phyloP scores from a whole-genome alignment of 2,888 invertebrate genomes.

The Eueremaeus valkanovi region DNA sequence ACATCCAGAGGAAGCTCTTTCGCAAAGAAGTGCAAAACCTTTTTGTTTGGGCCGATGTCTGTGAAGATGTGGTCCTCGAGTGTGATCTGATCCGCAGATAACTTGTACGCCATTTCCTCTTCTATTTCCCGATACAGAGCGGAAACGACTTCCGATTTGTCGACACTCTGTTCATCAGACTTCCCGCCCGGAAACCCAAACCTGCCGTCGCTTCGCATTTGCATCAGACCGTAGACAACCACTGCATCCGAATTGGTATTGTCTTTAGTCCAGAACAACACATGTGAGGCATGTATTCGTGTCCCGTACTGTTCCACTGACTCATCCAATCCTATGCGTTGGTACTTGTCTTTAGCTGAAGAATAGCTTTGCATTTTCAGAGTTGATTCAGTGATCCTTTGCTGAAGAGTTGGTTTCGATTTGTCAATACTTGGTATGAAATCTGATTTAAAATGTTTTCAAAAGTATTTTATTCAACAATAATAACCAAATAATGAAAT shows the following conservation, averaged over 20 bases:
- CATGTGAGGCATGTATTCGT: conserved; percentile 17
- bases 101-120: conserved; percentile 19
- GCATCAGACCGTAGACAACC: conserved; percentile 17
- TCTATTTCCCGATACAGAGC: conserved; percentile 6
- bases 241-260: no score
- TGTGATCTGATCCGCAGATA: neutral
- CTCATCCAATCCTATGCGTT: neutral
- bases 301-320: neutral
- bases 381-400: no score
- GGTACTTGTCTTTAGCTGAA: neutral
- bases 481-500: no score
- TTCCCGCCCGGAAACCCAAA: conserved; percentile 28
- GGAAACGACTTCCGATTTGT: neutral
- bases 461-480: no score
- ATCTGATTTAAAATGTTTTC: no score
- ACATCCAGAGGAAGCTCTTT: neutral
- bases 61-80: conserved; percentile 4
- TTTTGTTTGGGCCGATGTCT: neutral
- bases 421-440: no score
- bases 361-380: no score
- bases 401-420: neutral
- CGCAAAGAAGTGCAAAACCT: conserved; percentile 23
- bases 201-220: conserved; percentile 25
- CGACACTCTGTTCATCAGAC: neutral
- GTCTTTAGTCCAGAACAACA: neutral